phyloP scores from a whole-genome alignment of 2,113 vertebrate genomes.

The Gymnocephalus cernua region DNA sequence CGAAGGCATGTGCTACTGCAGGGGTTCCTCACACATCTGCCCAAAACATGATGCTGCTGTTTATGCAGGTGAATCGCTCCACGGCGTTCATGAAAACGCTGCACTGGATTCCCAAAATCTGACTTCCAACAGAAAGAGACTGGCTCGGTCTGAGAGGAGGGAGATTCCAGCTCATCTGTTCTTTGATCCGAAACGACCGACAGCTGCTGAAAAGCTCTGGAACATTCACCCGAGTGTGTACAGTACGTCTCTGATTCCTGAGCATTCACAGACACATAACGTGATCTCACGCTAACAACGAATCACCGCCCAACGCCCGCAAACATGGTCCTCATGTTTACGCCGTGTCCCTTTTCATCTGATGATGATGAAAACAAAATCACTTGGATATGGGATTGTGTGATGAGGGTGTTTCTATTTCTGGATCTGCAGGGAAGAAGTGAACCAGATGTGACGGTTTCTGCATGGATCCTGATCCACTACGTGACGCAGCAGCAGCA shows the following conservation, averaged over 20 bases:
- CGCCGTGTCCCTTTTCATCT: not conserved
- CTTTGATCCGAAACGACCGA: no score
- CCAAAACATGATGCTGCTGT: slow-evolving; percentile 57
- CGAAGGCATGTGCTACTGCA: slow-evolving; percentile 78
- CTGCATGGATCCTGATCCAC: slow-evolving; percentile 18
- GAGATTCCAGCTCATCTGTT: not conserved
- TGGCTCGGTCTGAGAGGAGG: not conserved
- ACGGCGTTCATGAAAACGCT: not conserved
- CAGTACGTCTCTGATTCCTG: not conserved
- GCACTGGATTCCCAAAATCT: no score
- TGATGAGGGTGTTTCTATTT: slow-evolving; percentile 2
- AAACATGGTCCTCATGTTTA: not conserved
- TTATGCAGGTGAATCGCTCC: slow-evolving; percentile 55
- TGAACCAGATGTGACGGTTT: slow-evolving; percentile 3
- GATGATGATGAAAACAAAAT: not conserved
- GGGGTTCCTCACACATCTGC: slow-evolving; percentile 73
- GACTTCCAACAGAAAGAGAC: no score
- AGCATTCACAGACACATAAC: no score
- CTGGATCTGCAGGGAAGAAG: not conserved
- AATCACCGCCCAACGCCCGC: not conserved
- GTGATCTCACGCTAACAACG: no score
- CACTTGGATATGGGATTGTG: not conserved
- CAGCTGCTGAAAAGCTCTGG: slow-evolving; percentile 7
- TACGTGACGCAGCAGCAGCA: slow-evolving; percentile 65
- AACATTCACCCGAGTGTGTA: not conserved